Percentiles rank a stretch among this genome's conserved stretches.
These are phyloP conservation scores for Melanostigma gelatinosum DNA, from an alignment of 2,113 vertebrate species.

Conservation along the genomic window DNA sequence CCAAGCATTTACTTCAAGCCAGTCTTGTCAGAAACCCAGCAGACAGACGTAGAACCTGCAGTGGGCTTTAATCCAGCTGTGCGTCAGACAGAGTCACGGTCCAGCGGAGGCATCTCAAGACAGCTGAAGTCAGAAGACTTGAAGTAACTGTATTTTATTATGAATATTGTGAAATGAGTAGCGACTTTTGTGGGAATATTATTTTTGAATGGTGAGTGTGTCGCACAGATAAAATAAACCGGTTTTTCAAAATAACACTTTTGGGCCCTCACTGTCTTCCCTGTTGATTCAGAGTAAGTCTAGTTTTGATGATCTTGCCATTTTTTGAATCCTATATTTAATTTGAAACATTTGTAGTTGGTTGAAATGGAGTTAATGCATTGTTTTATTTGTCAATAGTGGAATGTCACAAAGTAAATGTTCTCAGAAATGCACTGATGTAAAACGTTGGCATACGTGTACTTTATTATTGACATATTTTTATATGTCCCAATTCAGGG, in stretches of 20 bases:
- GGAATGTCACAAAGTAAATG: neutral
- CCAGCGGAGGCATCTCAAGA: constrained; percentile 85
- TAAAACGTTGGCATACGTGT: neutral
- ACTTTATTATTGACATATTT: neutral
- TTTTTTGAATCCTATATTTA: neutral
- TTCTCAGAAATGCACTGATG: too few relatives aligned
- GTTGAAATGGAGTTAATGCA: neutral
- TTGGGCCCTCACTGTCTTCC: constrained; percentile 52
- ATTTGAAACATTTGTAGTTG: neutral
- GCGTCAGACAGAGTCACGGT: constrained; percentile 64
- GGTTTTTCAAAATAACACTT: constrained; percentile 84
- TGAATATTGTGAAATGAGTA: constrained; percentile 91
- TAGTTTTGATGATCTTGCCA: neutral
- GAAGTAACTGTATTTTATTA: constrained; percentile 89
- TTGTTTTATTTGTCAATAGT: neutral
- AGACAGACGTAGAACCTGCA: constrained; percentile 24
- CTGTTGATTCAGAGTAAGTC: neutral
- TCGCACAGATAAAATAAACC: constrained; percentile 94
- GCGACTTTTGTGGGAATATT: constrained; percentile 91
- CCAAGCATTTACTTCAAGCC: constrained; percentile 86
- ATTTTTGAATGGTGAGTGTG: constrained; percentile 93
- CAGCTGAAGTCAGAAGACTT: constrained; percentile 90
- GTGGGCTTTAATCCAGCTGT: constrained; percentile 51
- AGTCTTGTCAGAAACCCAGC: constrained; percentile 49
- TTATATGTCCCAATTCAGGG: neutral